phyloP scores from a whole-genome alignment of 2,797 vertebrate species.

The Apogon talboti region DNA sequence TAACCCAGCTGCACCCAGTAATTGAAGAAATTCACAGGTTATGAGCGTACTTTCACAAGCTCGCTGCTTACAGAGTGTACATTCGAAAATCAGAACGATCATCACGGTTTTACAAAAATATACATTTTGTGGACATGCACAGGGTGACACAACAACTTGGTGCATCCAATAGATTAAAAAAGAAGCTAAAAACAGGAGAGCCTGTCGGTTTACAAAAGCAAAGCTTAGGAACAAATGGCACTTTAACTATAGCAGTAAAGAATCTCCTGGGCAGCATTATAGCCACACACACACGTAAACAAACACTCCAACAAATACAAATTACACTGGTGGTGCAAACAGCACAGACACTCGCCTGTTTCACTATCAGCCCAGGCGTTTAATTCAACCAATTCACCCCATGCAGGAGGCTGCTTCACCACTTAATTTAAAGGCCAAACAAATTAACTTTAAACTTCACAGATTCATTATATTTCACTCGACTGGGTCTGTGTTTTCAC shows the following conservation, averaged over 20 bases:
- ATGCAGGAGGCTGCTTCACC: neutral
- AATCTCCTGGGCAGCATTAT: conserved; percentile 56
- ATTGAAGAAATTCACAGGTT: conserved; percentile 40
- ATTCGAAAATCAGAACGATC: conserved; percentile 54
- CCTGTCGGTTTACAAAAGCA: conserved; percentile 61
- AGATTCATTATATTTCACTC: neutral
- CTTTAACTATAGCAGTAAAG: conserved; percentile 52
- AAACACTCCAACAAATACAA: conserved; percentile 25
- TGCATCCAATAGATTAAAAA: conserved; percentile 51
- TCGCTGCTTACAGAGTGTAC: conserved; percentile 46
- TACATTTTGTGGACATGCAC: conserved; percentile 68
- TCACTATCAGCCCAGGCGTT: conserved; percentile 15
- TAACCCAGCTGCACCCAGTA: conserved; percentile 17
- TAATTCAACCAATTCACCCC: conserved; percentile 1
- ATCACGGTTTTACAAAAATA: conserved; percentile 79
- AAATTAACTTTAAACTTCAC: neutral
- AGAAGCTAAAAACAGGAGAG: conserved; percentile 55
- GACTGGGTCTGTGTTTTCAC: neutral
- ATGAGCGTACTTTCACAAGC: conserved; percentile 38
- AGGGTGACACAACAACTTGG: conserved; percentile 31
- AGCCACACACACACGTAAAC: conserved; percentile 53
- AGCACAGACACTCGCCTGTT: conserved; percentile 20
- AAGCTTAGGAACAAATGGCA: conserved; percentile 70
- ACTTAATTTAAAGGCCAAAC: neutral
- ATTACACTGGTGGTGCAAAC: neutral